Base-by-base conservation (phyloP, 2,797 vertebrate genomes). In the Champsocephalus esox region DNA sequence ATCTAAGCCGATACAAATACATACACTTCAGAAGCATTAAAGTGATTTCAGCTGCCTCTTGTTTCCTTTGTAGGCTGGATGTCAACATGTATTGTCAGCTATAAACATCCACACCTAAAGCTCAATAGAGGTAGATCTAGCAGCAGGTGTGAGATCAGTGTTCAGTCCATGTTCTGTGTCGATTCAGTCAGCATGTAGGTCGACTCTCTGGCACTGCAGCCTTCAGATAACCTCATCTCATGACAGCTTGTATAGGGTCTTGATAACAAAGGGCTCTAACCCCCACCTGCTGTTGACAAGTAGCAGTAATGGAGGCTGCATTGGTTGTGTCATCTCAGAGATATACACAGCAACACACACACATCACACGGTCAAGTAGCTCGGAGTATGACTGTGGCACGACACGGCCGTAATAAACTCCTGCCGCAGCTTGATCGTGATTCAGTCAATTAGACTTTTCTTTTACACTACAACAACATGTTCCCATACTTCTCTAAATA, bases 131-230 rank as follows among this genome's bases (percentile, higher is more conserved):
- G 3, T 59, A 62, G 68, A 66, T 64, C 77, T 63, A 68, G 19
- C 12, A 77, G 61, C 70, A 79, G 75, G 49, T 79, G 61, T 66
- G 16, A 48, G n/a, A 45, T 13, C 2, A 21, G n/a, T 73, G 51
- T 57, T 72, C 43, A 57, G 69, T 85, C 17, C 44, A 63, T 73
- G 45, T 54, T 57, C 43, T 41, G 62, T 54, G 41, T 38, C 79
- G 50, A 77, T 80, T 79, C 57, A 49, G 83, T 83, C 62, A 66
- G 57, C 55, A 67, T 73, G 54, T 66, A 80, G 87, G 69, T 73
- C 19, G 59, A 67, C 49, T 52, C 45, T 72, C 45, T 59, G 19
- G n/a, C 67, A 57, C 48, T 8, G 52, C 70, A 44, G 34, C 64
- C 34, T 59, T 66, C 62, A 55, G 38, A 78, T 51, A 82, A 77